These are phyloP conservation scores for Perizoma affinitatum DNA, from an alignment of 2,888 invertebrate genomes.

Conservation along the genomic window DNA sequence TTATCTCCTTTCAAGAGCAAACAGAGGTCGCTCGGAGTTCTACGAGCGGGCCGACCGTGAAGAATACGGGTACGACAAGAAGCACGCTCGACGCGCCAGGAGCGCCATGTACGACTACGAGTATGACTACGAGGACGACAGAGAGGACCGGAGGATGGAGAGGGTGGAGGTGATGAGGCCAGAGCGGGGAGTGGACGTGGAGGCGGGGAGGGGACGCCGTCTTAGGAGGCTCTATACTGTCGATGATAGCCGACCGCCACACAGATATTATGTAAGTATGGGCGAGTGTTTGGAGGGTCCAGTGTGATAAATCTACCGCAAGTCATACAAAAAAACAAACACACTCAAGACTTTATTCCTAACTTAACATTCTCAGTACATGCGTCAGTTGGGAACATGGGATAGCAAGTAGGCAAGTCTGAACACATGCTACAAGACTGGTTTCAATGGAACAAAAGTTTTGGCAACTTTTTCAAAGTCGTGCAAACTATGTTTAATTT, in stretches of 20 bases:
- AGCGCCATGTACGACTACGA: conserved; percentile 67
- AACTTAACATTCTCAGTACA: too few relatives aligned
- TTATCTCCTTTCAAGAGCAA: conserved; percentile 42
- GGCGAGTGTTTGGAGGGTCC: background rate
- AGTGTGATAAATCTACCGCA: background rate
- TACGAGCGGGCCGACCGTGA: conserved; percentile 63
- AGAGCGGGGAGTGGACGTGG: conserved; percentile 36
- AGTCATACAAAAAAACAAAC: too few relatives aligned
- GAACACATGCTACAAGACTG: too few relatives aligned
- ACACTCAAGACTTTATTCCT: too few relatives aligned
- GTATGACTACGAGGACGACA: conserved; percentile 50
- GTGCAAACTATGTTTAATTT: conserved; percentile 13
- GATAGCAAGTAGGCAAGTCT: too few relatives aligned
- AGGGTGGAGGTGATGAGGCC: conserved; percentile 17
- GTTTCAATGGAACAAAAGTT: too few relatives aligned
- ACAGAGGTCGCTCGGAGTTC: conserved; percentile 67
- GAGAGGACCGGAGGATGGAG: conserved; percentile 35
- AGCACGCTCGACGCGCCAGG: conserved; percentile 61
- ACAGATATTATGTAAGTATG: conserved; percentile 26
- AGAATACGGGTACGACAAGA: conserved; percentile 47
- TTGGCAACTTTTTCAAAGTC: too few relatives aligned
- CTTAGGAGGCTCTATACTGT: conserved; percentile 65
- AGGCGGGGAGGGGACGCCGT: conserved; percentile 46
- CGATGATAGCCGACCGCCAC: conserved; percentile 57
- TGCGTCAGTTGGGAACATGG: too few relatives aligned